Conservation (phyloP, 2,797 vertebrate genomes). For the Bucorvus abyssinicus region DNA sequence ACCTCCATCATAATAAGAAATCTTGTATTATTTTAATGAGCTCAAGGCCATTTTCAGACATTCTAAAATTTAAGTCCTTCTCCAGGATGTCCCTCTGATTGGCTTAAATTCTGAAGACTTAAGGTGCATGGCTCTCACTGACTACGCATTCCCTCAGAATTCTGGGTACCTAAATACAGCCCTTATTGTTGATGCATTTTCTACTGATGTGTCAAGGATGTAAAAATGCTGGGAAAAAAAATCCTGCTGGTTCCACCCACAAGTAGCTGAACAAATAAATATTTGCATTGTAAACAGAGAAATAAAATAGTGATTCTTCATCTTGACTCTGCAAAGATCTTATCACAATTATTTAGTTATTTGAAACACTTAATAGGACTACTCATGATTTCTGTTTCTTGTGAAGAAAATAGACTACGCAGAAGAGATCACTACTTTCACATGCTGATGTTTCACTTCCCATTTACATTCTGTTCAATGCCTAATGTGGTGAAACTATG, state of each 20-base stretch:
- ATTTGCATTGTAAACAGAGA: neutral
- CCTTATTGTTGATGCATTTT: neutral
- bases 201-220: neutral
- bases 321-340: neutral
- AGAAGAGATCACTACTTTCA: neutral
- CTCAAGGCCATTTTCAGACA: neutral
- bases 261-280: neutral
- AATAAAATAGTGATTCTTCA: neutral
- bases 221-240: neutral
- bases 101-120: neutral
- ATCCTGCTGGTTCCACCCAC: neutral
- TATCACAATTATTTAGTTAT: neutral
- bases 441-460: conserved; percentile 5
- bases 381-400: neutral
- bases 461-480: neutral
- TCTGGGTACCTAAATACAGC: neutral
- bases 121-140: neutral
- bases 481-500: neutral
- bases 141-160: neutral
- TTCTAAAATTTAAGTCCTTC: neutral
- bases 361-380: neutral
- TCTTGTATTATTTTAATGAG: neutral
- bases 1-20: neutral
- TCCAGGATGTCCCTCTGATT: neutral
- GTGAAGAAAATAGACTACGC: neutral